These are phyloP conservation scores for Drosophila paramelanica DNA, from an alignment of 2,888 invertebrate genomes.

Conservation along the genomic window DNA sequence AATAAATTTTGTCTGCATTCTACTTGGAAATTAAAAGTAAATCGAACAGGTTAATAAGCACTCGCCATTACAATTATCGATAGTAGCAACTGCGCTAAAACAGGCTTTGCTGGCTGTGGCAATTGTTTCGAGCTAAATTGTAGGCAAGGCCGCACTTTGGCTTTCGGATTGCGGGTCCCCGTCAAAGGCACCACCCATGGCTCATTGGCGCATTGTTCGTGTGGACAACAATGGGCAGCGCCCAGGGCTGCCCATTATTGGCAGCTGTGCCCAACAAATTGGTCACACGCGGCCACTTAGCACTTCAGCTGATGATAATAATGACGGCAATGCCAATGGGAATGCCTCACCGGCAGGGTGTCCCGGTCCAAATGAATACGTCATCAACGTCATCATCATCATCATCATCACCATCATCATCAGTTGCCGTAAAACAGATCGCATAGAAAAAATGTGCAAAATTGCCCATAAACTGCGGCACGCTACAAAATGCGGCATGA, in stretches of 20 bases:
- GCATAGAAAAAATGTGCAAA: slow-evolving; percentile 45
- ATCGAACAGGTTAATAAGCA: too few species aligned
- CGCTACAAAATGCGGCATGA: slow-evolving; percentile 45
- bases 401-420: too few species aligned
- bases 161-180: not conserved
- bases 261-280: slow-evolving; percentile 67
- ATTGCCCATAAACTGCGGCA: slow-evolving; percentile 42
- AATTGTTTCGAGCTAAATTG: not conserved
- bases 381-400: slow-evolving; percentile 21
- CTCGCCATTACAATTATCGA: too few species aligned
- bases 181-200: slow-evolving; percentile 21
- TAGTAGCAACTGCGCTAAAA: too few species aligned
- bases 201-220: slow-evolving; percentile 9
- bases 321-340: slow-evolving; percentile 16
- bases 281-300: slow-evolving; percentile 79
- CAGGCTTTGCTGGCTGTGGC: not conserved
- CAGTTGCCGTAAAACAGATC: slow-evolving; percentile 13
- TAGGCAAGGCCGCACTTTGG: not conserved
- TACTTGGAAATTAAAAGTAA: too few species aligned
- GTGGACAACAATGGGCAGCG: slow-evolving; percentile 24
- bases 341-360: slow-evolving; percentile 17
- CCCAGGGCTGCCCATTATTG: slow-evolving; percentile 30
- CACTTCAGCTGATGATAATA: slow-evolving; percentile 57
- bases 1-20: too few species aligned
- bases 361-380: slow-evolving; percentile 51